Base-by-base conservation (phyloP, 2,797 vertebrate genomes). In the Aphelocoma californica region DNA sequence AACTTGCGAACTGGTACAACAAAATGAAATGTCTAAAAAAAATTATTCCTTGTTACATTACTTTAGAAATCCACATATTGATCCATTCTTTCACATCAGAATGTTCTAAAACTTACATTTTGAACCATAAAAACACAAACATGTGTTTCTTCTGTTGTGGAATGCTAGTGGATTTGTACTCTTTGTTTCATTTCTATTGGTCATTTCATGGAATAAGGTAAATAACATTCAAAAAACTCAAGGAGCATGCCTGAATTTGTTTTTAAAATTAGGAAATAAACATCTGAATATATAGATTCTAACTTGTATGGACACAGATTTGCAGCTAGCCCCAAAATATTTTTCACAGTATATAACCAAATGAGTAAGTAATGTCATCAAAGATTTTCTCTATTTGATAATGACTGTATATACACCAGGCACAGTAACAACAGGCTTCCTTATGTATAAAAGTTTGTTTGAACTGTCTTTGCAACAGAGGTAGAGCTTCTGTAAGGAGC, bases 351-450 rank as follows among this genome's bases (percentile, higher is more conserved):
- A 6, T 57, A 18, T 34, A 77, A 51, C 18, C 42, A 74, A 69
- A 70, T 54, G 2, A 70, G 12, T 50, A 57, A 36, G 3, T 50
- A 38, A 83, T 34, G 4, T 6, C 2, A 88, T 20, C 20, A 36
- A 66, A 62, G 7, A 31, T 69, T 66, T 82, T 83, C 36, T 60
- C n/a, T 11, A 6, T 56, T 83, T 71, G 32, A 24, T 53, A 71
- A 24, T 48, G 45, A 42, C 12, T 42, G 5, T 1, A 0, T 24
- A 2, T 71, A 57, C 48, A 28, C 5, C 23, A 11, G 19, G 7
- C 23, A 20, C 9, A 44, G 28, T 25, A 65, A 23, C 7, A n/a
- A 18, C 6, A 36, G 24, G 3, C 36, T 77, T 74, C 26, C 6
- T 83, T 61, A 21, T 3, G 24, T 40, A 28, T 24, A 34, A 56